Evolutionary conservation across 2,797 vertebrate genomes (phyloP).

Genomic region (Stomatorhinus walkeri): DNA sequence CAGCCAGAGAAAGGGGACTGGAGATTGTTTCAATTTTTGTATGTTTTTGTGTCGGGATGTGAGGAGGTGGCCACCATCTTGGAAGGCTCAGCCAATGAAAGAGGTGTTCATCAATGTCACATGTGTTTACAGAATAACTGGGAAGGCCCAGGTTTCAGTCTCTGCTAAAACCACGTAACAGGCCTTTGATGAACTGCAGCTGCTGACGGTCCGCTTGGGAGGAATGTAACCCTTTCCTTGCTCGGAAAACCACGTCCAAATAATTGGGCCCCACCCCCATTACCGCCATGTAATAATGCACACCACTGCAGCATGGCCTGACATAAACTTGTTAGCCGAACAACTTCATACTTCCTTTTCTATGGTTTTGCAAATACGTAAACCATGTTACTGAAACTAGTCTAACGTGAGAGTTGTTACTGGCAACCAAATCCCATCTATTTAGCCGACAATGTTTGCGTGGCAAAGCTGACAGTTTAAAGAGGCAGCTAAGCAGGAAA

Average conservation of each 20-base stretch:
- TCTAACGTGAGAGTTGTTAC: background rate
- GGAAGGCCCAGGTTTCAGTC: background rate
- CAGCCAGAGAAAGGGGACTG: background rate
- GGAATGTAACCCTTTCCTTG: constrained; percentile 6
- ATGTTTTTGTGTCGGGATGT: background rate
- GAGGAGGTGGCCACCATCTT: background rate
- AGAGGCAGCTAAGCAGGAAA: background rate
- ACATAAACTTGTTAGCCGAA: background rate
- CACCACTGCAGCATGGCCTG: background rate
- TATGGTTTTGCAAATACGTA: background rate
- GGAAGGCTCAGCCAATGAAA: background rate
- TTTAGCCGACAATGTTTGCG: background rate
- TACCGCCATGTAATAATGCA: background rate
- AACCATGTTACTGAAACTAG: background rate
- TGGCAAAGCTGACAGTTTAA: background rate
- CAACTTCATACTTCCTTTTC: background rate
- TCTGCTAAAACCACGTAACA: background rate
- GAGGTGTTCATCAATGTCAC: background rate
- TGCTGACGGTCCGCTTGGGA: background rate
- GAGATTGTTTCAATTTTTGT: background rate
- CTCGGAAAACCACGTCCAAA: background rate
- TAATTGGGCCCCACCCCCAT: background rate
- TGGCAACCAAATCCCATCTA: background rate
- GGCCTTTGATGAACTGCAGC: background rate
- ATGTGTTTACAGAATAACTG: background rate